Conservation (phyloP, 2,888 invertebrate species). For the Habroteleia sp. region DNA sequence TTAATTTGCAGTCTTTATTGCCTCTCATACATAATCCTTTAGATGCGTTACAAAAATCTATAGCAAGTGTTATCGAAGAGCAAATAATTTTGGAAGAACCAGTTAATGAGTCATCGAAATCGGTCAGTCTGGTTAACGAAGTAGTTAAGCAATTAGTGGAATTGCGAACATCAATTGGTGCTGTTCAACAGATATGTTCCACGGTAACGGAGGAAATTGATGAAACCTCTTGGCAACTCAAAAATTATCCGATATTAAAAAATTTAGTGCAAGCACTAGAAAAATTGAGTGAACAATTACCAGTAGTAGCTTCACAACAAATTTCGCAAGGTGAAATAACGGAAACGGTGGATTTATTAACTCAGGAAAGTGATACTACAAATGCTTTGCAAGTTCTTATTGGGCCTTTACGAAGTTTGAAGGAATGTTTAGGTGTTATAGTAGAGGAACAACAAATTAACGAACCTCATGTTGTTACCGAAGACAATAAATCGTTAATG, state of each 20-base stretch:
- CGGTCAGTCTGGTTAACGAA: slow-evolving; percentile 20
- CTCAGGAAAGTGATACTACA: slow-evolving; percentile 14
- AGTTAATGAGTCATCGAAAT: slow-evolving; percentile 12
- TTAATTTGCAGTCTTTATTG: slow-evolving; percentile 61
- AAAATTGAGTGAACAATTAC: slow-evolving; percentile 65
- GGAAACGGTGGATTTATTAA: slow-evolving; percentile 27
- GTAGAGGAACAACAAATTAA: slow-evolving; percentile 59
- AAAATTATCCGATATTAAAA: slow-evolving; percentile 65
- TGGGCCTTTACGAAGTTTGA: slow-evolving; percentile 63
- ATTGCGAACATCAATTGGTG: slow-evolving; percentile 64
- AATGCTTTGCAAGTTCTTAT: slow-evolving; percentile 56
- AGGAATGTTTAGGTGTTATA: slow-evolving; percentile 65
- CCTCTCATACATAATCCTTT: slow-evolving; percentile 71
- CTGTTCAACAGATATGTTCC: slow-evolving; percentile 64
- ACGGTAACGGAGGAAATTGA: slow-evolving; percentile 58
- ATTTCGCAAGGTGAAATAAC: slow-evolving; percentile 37
- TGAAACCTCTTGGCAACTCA: slow-evolving; percentile 61
- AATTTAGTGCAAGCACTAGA: slow-evolving; percentile 65
- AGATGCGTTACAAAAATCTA: slow-evolving; percentile 79
- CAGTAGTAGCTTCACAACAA: slow-evolving; percentile 47
- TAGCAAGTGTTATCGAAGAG: slow-evolving; percentile 73
- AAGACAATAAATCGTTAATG: slow-evolving; percentile 45
- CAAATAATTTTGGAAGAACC: slow-evolving; percentile 52
- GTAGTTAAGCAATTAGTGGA: slow-evolving; percentile 62
- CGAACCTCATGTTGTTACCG: slow-evolving; percentile 52